These are phyloP conservation scores for Merluccius polli DNA, from an alignment of 2,797 vertebrate genomes.

Conservation along the genomic window DNA sequence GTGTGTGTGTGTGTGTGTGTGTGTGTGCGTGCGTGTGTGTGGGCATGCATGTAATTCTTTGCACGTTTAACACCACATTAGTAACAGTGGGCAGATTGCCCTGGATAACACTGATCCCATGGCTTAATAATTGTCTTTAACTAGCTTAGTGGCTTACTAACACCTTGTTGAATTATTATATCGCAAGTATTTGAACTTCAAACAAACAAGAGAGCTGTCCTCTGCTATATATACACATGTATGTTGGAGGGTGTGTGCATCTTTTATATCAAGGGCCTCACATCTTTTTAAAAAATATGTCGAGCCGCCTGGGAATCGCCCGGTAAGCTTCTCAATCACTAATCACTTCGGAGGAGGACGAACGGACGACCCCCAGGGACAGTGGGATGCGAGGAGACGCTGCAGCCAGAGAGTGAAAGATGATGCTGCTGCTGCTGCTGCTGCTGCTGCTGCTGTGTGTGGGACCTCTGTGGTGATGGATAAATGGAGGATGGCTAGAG, in stretches of 20 bases:
- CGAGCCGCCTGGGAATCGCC: slow-evolving; percentile 58
- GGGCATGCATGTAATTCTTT: too few species aligned
- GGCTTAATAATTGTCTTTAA: not conserved
- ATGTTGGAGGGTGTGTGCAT: slow-evolving; percentile 20
- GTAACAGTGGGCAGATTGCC: not conserved
- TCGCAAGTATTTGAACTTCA: not conserved
- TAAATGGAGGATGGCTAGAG: too few species aligned
- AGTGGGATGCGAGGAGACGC: not conserved
- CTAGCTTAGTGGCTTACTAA: not conserved
- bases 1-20: too few species aligned
- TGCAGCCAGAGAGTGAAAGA: not conserved
- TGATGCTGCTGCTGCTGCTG: not conserved
- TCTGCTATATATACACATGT: slow-evolving; percentile 15
- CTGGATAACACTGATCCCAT: not conserved
- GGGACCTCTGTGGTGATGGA: not conserved
- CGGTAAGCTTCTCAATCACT: slow-evolving; percentile 62
- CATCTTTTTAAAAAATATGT: slow-evolving; percentile 74
- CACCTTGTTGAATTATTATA: not conserved
- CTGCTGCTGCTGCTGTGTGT: not conserved
- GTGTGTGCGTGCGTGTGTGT: too few species aligned
- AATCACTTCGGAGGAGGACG: slow-evolving; percentile 52
- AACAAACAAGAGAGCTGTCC: slow-evolving; percentile 28
- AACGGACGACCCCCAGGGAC: not conserved
- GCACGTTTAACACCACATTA: not conserved
- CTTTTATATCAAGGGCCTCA: slow-evolving; percentile 67